phyloP scores from a whole-genome alignment of 1,140 invertebrate species.

The Melitaea cinxia region DNA sequence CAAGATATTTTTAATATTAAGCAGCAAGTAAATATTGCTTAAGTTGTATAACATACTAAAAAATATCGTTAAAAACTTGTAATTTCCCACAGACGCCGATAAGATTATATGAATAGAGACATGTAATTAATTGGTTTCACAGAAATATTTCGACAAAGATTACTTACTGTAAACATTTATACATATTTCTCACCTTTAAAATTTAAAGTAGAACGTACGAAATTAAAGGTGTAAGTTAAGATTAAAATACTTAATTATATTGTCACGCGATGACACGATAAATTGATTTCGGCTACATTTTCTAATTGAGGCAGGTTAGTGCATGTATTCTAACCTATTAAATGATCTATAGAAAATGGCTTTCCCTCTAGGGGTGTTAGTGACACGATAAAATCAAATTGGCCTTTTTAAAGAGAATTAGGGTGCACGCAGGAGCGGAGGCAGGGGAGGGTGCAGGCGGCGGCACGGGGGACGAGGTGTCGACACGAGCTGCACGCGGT shows the following conservation, averaged over 20 bases:
- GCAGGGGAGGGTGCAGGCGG: conserved; percentile 42
- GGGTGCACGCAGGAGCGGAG: conserved; percentile 42
- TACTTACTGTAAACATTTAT: background rate
- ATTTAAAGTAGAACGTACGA: background rate
- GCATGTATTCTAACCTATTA: conserved; percentile 35
- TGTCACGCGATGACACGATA: conserved; percentile 26
- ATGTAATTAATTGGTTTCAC: background rate
- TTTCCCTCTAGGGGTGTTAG: conserved; percentile 22
- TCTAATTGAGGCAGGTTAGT: conserved; percentile 48
- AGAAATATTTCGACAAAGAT: background rate
- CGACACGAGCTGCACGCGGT: conserved; percentile 74
- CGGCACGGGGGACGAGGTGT: conserved; percentile 50
- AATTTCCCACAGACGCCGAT: background rate
- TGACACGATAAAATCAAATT: conserved; percentile 32
- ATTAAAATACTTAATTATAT: conserved; percentile 18
- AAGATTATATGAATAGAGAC: background rate
- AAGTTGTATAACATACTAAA: too few species aligned
- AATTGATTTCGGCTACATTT: conserved; percentile 37
- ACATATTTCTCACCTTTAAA: background rate
- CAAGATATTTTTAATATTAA: too few species aligned
- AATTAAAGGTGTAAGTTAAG: conserved; percentile 3
- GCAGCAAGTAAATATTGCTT: too few species aligned
- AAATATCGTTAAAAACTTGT: background rate
- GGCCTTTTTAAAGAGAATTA: conserved; percentile 19
- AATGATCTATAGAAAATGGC: conserved; percentile 35